phyloP scores from a whole-genome alignment of 1,140 invertebrate genomes.

The Pentalonia nigronervosa region DNA sequence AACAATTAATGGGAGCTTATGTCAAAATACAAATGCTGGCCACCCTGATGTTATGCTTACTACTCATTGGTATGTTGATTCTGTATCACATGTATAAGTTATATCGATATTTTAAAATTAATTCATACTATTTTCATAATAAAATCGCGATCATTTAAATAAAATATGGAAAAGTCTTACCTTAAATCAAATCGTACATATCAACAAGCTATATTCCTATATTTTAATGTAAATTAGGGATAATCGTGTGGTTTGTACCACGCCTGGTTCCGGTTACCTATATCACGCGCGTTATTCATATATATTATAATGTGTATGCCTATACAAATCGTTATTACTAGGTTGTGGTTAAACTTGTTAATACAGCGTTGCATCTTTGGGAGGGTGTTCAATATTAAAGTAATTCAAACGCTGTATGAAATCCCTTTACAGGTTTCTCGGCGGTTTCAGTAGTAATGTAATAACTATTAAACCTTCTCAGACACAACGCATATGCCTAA shows the following conservation, averaged over 20 bases:
- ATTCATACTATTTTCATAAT: neutral
- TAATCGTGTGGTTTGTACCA: no score
- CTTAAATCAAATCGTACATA: neutral
- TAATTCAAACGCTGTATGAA: neutral
- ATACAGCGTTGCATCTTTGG: neutral
- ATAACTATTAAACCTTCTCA: neutral
- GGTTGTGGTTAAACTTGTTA: neutral
- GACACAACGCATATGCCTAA: neutral
- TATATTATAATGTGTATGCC: neutral
- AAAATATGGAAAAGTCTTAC: neutral
- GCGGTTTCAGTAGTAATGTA: neutral
- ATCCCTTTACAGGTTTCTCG: neutral
- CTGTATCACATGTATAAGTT: neutral
- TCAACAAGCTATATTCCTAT: neutral
- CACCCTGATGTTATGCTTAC: neutral
- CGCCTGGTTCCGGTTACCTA: neutral
- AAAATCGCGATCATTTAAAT: neutral
- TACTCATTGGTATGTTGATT: neutral
- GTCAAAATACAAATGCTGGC: neutral
- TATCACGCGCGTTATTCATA: neutral
- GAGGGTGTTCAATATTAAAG: neutral
- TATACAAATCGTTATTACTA: neutral
- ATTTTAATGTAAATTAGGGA: neutral
- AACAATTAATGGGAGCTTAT: neutral
- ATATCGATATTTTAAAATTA: no score